Evolutionary conservation across 1,140 invertebrate species (phyloP), one percentile per base, ranked within the genome.

Genomic region (Apocrypta bakeri): DNA sequence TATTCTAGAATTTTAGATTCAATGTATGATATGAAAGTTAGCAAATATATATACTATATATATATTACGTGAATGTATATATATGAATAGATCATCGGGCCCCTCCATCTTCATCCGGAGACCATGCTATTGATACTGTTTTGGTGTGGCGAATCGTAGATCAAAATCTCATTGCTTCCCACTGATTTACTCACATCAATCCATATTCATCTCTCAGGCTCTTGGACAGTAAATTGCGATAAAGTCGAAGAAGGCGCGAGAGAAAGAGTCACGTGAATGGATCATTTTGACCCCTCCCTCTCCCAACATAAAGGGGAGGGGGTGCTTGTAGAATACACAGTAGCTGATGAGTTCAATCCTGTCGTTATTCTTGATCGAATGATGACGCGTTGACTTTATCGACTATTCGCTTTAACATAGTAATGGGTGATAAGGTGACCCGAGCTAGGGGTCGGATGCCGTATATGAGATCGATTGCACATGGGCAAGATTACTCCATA

Each of bases 321-420:
- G 29, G 14, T 17, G 27, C 21, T 6, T 56, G 48, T n/a, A 7
- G 6, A 56, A 17, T 56, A n/a, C n/a, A n/a, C 48, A n/a, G 48
- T 40, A 6, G 31, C 33, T 69, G 79, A 75, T 42, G 64, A 75
- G 37, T 81, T 73, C 69, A 74, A 81, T 81, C 33, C 37, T 74
- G 71, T 74, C 79, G 42, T 74, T n/a, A n/a, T n/a, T n/a, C 21
- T 33, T 66, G 79, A 81, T 74, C 71, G 71, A 81, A 74, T 48
- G 79, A 66, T 68, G 56, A 66, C 71, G 64, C 56, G 56, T 37
- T 81, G 56, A 81, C 79, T 81, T 81, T 81, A 81, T 81, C 71
- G 71, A 68, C 33, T 42, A 27, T 2, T 24, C 21, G 42, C 48
- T 42, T 78, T 40, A 74, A 74, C 72, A 48, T 33, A 74, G 68